Evolutionary conservation across 1,140 invertebrate genomes (phyloP), one percentile per base, ranked within the genome.

Genomic region (Teleogryllus occipitalis): DNA sequence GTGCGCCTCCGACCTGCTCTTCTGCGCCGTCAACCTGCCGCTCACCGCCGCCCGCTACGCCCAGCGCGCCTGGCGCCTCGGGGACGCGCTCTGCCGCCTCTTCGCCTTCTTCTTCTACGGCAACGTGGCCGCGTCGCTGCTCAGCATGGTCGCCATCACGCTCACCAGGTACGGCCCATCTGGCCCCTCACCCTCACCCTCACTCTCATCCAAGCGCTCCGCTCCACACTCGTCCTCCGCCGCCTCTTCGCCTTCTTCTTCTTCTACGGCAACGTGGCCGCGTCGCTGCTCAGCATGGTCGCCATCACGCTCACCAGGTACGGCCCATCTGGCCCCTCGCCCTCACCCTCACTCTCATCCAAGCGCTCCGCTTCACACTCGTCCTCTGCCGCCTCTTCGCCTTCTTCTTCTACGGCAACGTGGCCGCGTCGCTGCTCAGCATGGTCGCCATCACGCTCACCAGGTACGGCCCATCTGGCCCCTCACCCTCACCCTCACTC

Each of bases 381-480:
- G n/a, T n/a, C n/a, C 88, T 96, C 15, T 96, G 95, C 85, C 90
- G 91, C 85, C 89, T 96, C 83, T 97, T 96, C 86, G 95, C 95
- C 0, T 92, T 96, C 81, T 92, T 96, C 82, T 96, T 96, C 86
- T 96, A 96, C 85, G 94, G 94, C 78, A 96, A 96, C 84, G 94
- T 96, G 15, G 95, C 93, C 4, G 93, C 95, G 15, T 96, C 94
- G 0, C 86, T 97, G 46, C 88, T 96, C 74, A 95, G 94, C 83
- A 96, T 97, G 92, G 94, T 96, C 48, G 94, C 93, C 80, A 96
- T 97, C 82, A 96, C 95, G 21, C 88, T 96, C 77, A 96, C 96
- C 87, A 92, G 95, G 94, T 96, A 87, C 85, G 85, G 1, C 12
- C 8, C 18, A 27, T 10, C 8, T 74, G 8, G 49, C 49, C 27